phyloP scores from a whole-genome alignment of 2,113 vertebrate genomes.

The Craseonycteris thonglongyai region DNA sequence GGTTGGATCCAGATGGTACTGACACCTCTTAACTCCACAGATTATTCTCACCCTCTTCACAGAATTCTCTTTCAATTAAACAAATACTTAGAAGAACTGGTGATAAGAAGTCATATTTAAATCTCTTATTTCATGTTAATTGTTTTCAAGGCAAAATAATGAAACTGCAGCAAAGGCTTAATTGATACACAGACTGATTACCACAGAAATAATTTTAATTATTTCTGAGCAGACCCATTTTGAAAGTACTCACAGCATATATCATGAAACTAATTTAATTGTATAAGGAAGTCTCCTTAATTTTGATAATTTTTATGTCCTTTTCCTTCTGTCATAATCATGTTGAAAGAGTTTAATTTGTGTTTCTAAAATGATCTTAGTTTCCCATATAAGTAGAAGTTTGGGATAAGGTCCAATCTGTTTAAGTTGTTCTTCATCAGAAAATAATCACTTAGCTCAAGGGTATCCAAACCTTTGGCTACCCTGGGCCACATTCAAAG shows the following conservation, averaged over 20 bases:
- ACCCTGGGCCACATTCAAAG: no score
- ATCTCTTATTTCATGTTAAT: neutral
- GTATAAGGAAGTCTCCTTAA: neutral
- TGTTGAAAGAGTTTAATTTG: neutral
- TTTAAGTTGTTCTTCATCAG: neutral
- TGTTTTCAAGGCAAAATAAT: conserved; percentile 30
- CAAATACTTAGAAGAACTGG: neutral
- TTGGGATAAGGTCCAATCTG: neutral
- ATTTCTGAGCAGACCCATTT: neutral
- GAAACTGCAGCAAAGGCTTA: neutral
- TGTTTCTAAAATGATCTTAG: neutral
- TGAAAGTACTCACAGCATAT: neutral
- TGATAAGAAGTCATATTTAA: neutral
- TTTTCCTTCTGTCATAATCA: neutral
- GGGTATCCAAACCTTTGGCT: no score
- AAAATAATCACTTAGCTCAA: conserved; percentile 19
- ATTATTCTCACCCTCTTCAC: neutral
- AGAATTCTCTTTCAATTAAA: neutral
- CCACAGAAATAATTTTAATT: conserved; percentile 21
- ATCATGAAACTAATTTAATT: conserved; percentile 2
- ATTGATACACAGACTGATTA: neutral
- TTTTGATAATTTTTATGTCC: neutral
- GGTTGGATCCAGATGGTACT: neutral
- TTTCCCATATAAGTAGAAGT: neutral
- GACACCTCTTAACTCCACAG: neutral